Conservation (phyloP, 1,140 invertebrate genomes). For the Aphelenchoides fujianensis region DNA sequence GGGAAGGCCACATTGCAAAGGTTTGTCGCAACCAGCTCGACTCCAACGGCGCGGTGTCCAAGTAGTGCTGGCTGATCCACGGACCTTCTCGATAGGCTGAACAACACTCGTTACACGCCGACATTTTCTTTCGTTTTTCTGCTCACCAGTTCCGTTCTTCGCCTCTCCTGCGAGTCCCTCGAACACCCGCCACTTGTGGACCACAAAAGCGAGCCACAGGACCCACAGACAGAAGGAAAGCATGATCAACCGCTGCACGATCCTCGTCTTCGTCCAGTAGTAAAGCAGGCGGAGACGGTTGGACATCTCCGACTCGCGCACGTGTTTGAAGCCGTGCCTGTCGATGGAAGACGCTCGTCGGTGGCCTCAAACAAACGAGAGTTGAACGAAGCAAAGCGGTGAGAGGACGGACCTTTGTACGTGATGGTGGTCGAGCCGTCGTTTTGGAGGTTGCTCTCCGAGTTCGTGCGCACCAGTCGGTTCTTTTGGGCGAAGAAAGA, state of each 20-base stretch:
- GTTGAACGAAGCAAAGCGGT: too few relatives aligned
- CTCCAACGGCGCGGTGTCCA: slow-evolving; percentile 50
- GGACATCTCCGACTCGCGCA: slow-evolving; percentile 25
- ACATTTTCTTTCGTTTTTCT: neutral
- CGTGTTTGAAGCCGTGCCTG: slow-evolving; percentile 12
- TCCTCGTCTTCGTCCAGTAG: slow-evolving; percentile 40
- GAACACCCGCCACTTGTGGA: slow-evolving; percentile 44
- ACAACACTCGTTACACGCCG: too few relatives aligned
- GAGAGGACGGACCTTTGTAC: slow-evolving; percentile 15
- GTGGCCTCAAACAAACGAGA: too few relatives aligned
- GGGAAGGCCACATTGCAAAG: slow-evolving; percentile 52
- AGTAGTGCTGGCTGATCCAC: slow-evolving; percentile 37
- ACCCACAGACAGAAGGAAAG: slow-evolving; percentile 44
- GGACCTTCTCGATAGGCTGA: slow-evolving; percentile 25
- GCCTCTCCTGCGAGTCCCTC: slow-evolving; percentile 18
- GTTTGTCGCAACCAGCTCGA: slow-evolving; percentile 51
- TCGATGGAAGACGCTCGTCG: slow-evolving; percentile 26
- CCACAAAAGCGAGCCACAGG: slow-evolving; percentile 47
- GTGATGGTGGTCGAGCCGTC: neutral
- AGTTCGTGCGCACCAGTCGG: slow-evolving; percentile 8
- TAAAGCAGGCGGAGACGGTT: slow-evolving; percentile 42
- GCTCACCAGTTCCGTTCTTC: slow-evolving; percentile 1
- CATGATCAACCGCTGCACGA: slow-evolving; percentile 45
- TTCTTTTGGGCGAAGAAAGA: slow-evolving; percentile 40
- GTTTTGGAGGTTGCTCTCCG: slow-evolving; percentile 22